Evolutionary conservation across 2,888 invertebrate species (phyloP).

Genomic region (Rhamnusium bicolor): DNA sequence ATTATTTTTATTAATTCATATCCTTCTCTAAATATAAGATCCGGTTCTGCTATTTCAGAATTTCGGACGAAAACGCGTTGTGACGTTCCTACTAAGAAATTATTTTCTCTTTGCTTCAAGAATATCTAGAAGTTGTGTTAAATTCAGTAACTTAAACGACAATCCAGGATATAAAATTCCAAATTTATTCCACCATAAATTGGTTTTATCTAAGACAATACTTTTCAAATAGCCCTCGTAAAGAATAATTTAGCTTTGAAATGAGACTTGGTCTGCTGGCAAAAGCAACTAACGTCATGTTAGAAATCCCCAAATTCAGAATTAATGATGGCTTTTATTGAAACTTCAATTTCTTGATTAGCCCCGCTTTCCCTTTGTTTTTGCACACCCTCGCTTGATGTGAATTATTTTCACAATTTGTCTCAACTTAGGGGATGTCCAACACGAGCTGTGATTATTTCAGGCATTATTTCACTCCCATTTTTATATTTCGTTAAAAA

Average conservation of each 20-base stretch:
- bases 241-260: conserved; percentile 6
- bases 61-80: no score
- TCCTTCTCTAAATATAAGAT: no score
- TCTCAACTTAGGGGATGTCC: conserved; percentile 57
- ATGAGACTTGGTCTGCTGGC: conserved; percentile 23
- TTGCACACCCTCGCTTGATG: conserved; percentile 52
- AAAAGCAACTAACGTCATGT: conserved; percentile 32
- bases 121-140: background rate
- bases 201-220: background rate
- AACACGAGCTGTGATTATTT: conserved; percentile 42
- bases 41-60: no score
- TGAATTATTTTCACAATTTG: conserved; percentile 69
- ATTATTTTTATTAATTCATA: no score
- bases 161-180: background rate
- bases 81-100: no score
- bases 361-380: conserved; percentile 56
- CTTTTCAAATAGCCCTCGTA: conserved; percentile 23
- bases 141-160: background rate
- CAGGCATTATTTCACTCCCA: conserved; percentile 8
- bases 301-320: conserved; percentile 71
- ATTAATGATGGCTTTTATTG: conserved; percentile 83
- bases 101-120: no score
- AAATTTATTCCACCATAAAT: background rate
- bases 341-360: conserved; percentile 76
- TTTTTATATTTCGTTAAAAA: background rate